A percentile compares a stretch with the other conserved stretches of the same genome.
Conservation (phyloP, 1,140 invertebrate genomes). For the Akabosia matsudoensis region DNA sequence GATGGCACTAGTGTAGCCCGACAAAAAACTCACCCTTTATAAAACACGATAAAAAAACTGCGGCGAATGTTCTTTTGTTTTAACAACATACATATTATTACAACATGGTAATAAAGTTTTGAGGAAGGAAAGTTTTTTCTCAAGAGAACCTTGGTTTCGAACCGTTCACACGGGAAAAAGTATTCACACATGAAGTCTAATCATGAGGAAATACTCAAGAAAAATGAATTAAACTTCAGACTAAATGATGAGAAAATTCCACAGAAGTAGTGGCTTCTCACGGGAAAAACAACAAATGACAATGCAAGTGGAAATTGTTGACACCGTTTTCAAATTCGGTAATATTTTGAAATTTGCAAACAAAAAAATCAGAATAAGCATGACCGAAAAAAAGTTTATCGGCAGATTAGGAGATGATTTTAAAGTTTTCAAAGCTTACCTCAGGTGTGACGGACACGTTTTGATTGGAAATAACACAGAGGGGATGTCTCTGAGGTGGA, state of each 20-base stretch:
- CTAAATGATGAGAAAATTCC: background rate
- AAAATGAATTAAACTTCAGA: background rate
- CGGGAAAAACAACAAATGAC: background rate
- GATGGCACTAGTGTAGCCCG: background rate
- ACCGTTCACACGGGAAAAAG: conserved; percentile 18
- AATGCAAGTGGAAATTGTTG: too few relatives aligned
- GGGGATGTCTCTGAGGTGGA: conserved; percentile 46
- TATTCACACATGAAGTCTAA: background rate
- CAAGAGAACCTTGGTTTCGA: conserved; percentile 3
- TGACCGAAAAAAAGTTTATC: background rate
- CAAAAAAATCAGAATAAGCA: background rate
- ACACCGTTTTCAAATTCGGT: too few relatives aligned
- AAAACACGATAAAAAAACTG: too few relatives aligned
- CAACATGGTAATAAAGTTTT: background rate
- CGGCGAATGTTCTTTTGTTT: too few relatives aligned
- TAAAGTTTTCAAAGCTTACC: conserved; percentile 27
- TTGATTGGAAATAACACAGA: conserved; percentile 47
- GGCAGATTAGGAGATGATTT: background rate
- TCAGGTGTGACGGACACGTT: conserved; percentile 39
- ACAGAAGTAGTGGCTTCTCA: background rate
- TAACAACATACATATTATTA: background rate
- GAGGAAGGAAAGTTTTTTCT: conserved; percentile 1
- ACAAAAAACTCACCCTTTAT: too few relatives aligned
- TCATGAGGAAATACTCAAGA: background rate
- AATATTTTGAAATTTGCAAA: too few relatives aligned